Evolutionary conservation across 2,113 vertebrate species (phyloP), one percentile per base, ranked within the genome.

Genomic region (Sebastes fasciatus): DNA sequence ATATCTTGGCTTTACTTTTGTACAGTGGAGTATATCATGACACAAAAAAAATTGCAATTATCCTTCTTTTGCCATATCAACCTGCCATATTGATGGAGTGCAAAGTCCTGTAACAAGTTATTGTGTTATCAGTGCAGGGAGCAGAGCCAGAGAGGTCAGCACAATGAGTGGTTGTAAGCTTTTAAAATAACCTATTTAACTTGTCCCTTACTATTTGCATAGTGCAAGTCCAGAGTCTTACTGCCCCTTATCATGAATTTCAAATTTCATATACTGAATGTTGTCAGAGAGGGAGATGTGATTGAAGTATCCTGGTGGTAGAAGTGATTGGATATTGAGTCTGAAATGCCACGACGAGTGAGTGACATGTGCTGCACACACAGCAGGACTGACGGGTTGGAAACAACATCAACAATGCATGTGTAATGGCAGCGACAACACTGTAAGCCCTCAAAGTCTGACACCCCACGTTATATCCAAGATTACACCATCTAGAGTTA

Each of bases 341-440:
- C 69, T 88, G 60, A 88, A 84, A 82, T 73, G 63, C 65, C 62
- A 34, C 40, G 87, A 88, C 88, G 88, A 77, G 74, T 90, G 88
- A 93, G 79, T 90, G 88, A 89, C 88, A 83, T 75, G 65, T 80
- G 68, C 84, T 84, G 82, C 90, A 64, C 75, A 88, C 82, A 81
- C 86, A 90, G 77, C 87, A 82, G 46, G 55, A 71, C 34, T 34
- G 34, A 34, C n/a, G 4, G 62, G 52, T 45, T 49, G 13, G 69
- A 82, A 89, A 84, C 82, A 89, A 79, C 85, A 77, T 85, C 81
- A 74, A 77, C 80, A 82, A 80, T 73, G 83, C 23, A 70, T 26
- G 52, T 73, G 63, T 68, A 79, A 73, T 48, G n/a, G 21, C 65
- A 79, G 73, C 26, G 73, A 55, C 73, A 65, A 68, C 63, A 12